Conservation (phyloP, 2,113 vertebrate species). For the Phaethornis superciliosus region DNA sequence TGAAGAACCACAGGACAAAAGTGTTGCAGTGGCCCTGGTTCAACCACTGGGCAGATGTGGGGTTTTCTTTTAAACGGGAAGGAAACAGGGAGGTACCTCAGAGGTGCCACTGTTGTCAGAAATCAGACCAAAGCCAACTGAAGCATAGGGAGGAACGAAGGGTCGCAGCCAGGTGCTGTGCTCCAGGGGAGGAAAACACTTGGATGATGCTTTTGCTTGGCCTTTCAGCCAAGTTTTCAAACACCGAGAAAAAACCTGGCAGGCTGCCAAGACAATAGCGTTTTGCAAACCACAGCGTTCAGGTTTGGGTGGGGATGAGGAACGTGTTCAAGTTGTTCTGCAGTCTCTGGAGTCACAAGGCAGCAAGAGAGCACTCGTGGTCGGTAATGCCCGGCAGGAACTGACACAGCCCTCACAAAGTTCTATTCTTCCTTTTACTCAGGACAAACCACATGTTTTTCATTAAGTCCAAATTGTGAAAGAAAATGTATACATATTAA, state of each 20-base stretch:
- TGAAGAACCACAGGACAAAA: slow-evolving; percentile 36
- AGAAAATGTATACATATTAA: slow-evolving; percentile 58
- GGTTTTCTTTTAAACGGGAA: slow-evolving; percentile 9
- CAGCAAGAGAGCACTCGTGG: not conserved
- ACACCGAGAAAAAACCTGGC: slow-evolving; percentile 24
- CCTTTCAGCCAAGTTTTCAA: slow-evolving; percentile 4
- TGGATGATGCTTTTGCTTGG: not conserved
- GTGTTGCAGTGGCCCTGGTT: not conserved
- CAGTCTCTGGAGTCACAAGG: not conserved
- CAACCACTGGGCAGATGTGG: not conserved
- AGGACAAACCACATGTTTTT: slow-evolving; percentile 47
- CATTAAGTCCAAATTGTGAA: slow-evolving; percentile 61
- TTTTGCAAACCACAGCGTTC: not conserved
- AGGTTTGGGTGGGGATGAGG: slow-evolving; percentile 50
- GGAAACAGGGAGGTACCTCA: not conserved
- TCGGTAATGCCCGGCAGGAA: slow-evolving; percentile 24
- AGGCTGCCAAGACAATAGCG: not conserved
- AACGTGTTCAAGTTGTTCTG: not conserved
- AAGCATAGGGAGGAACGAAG: accelerated
- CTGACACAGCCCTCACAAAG: not conserved
- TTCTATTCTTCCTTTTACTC: slow-evolving; percentile 27
- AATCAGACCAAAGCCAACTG: not conserved
- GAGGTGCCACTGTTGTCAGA: not conserved
- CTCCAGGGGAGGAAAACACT: not conserved
- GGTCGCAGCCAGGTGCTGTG: not conserved